Evolutionary conservation across 2,888 invertebrate species (phyloP).

Genomic region (Megastigmus dorsalis): DNA sequence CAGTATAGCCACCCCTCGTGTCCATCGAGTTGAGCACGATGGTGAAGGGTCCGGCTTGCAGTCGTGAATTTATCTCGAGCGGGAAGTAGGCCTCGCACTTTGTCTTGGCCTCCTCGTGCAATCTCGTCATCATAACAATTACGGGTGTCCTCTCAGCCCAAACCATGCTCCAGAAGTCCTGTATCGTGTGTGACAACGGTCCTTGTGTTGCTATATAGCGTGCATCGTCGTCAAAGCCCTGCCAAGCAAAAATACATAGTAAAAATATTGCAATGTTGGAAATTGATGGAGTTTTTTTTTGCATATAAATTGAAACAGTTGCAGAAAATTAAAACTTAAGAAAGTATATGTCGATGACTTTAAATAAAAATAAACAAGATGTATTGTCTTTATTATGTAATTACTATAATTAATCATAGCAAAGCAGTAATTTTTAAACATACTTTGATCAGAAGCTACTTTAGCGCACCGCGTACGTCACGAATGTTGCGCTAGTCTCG

Average conservation of each 20-base stretch:
- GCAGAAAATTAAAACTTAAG: not conserved
- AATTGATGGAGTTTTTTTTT: no score
- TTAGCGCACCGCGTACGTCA: not conserved
- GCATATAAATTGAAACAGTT: not conserved
- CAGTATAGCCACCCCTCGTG: slow-evolving; percentile 76
- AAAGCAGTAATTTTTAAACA: no score
- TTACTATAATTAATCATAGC: no score
- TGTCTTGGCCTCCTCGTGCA: slow-evolving; percentile 87
- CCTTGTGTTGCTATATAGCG: slow-evolving; percentile 96
- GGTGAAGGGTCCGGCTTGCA: slow-evolving; percentile 75
- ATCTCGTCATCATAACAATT: slow-evolving; percentile 93
- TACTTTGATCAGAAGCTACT: not conserved
- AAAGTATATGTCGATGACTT: no score
- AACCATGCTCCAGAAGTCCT: slow-evolving; percentile 94
- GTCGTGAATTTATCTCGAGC: slow-evolving; percentile 69
- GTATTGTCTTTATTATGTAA: no score
- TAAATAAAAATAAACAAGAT: no score
- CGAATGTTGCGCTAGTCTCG: no score
- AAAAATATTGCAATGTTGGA: no score
- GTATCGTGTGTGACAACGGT: slow-evolving; percentile 90
- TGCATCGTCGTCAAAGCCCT: slow-evolving; percentile 93
- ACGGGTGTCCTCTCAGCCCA: slow-evolving; percentile 77
- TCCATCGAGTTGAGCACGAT: slow-evolving; percentile 75
- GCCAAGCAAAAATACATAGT: slow-evolving; percentile 54
- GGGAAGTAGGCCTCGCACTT: slow-evolving; percentile 96